Conservation (phyloP, 2,797 vertebrate genomes). For the Hemitrygon akajei region DNA sequence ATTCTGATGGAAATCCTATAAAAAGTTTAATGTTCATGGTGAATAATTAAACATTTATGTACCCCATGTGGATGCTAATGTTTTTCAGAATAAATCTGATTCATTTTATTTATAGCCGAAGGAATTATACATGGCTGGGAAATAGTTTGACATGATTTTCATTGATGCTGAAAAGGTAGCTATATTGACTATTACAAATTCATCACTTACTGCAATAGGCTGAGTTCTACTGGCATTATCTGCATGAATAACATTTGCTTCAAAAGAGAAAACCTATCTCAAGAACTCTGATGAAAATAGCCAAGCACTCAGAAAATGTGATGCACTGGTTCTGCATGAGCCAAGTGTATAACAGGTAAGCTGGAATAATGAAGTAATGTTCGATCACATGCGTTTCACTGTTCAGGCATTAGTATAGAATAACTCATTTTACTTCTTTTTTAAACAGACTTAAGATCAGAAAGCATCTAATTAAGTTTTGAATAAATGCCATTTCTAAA, state of each 20-base stretch:
- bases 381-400: not conserved
- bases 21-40: conserved; percentile 13
- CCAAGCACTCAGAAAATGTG: conserved; percentile 63
- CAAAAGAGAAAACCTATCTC: conserved; percentile 68
- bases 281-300: conserved; percentile 62
- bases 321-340: conserved; percentile 61
- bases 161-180: conserved; percentile 72
- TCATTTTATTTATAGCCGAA: not conserved
- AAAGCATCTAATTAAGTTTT: conserved; percentile 28
- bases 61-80: not conserved
- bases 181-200: conserved; percentile 72
- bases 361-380: conserved; percentile 5
- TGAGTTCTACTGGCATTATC: conserved; percentile 63
- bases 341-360: conserved; percentile 62
- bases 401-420: conserved; percentile 12
- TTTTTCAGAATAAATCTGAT: not conserved
- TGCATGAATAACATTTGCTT: conserved; percentile 68
- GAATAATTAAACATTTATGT: conserved; percentile 19
- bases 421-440: not conserved
- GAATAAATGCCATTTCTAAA: conserved; percentile 33
- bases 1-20: not conserved
- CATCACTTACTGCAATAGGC: conserved; percentile 70
- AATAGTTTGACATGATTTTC: conserved; percentile 74
- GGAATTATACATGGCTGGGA: conserved; percentile 44
- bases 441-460: conserved; percentile 21